Conservation (phyloP, 2,797 vertebrate species). For the Lithobates pipiens region DNA sequence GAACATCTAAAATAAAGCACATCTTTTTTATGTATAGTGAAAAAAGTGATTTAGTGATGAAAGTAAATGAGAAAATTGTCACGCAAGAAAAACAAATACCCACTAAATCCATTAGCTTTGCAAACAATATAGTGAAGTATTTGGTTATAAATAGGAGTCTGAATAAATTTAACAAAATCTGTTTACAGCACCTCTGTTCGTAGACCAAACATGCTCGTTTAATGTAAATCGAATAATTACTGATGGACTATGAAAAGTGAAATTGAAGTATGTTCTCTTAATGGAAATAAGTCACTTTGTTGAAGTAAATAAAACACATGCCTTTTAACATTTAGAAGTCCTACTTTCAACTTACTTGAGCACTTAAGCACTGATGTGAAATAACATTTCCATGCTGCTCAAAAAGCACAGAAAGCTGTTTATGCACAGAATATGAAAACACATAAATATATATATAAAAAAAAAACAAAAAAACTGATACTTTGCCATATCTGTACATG, state of each 20-base stretch:
- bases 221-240: neutral
- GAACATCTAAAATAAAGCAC: slow-evolving; percentile 2
- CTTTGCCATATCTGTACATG: no score
- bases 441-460: no score
- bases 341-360: no score
- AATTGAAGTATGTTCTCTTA: neutral
- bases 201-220: slow-evolving; percentile 1
- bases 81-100: neutral
- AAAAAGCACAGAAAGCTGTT: no score
- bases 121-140: neutral
- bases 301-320: neutral
- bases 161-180: slow-evolving; percentile 7
- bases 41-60: slow-evolving; percentile 7
- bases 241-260: neutral
- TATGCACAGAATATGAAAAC: no score
- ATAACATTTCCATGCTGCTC: no score
- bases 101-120: slow-evolving; percentile 3
- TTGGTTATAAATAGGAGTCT: neutral
- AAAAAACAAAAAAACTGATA: no score
- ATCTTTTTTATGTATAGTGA: slow-evolving; percentile 14
- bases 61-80: neutral
- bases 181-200: slow-evolving; percentile 1
- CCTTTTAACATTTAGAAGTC: neutral
- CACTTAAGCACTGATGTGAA: no score
- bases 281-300: neutral